A percentile compares a stretch with the other conserved stretches of the same genome.
Conservation (phyloP, 2,797 vertebrate genomes). For the Emydoidea blandingii region DNA sequence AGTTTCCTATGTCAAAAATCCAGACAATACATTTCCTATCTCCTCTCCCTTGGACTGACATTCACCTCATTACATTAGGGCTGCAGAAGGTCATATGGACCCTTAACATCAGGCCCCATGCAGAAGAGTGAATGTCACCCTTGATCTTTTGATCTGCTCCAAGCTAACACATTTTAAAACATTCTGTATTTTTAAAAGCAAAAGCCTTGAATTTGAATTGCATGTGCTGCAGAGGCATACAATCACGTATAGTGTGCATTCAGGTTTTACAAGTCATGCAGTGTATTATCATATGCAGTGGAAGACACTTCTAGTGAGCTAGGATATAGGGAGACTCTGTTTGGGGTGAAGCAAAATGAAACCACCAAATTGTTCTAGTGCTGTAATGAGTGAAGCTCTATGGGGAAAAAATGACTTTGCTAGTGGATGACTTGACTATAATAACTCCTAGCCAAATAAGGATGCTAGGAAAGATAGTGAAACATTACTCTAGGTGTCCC, state of each 20-base stretch:
- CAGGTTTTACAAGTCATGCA: background rate
- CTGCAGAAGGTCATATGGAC: background rate
- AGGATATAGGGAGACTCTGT: background rate
- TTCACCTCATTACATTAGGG: background rate
- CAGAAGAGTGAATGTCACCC: background rate
- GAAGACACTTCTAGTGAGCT: background rate
- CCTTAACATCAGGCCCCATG: background rate
- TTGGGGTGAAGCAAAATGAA: conserved; percentile 19
- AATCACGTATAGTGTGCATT: background rate
- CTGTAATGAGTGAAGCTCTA: background rate
- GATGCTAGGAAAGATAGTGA: background rate
- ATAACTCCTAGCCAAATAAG: background rate
- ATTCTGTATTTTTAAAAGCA: conserved; percentile 6
- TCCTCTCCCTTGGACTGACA: background rate
- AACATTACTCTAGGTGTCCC: background rate
- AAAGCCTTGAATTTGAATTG: conserved; percentile 31
- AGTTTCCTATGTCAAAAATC: background rate
- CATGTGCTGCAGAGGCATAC: background rate
- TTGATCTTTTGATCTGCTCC: background rate
- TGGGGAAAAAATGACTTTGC: background rate
- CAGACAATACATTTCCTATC: background rate
- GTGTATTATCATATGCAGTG: background rate
- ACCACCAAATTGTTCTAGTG: background rate
- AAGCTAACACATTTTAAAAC: conserved; percentile 48
- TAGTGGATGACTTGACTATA: background rate